phyloP scores from a whole-genome alignment of 2,888 invertebrate genomes.

The Dicroscelio sp. region DNA sequence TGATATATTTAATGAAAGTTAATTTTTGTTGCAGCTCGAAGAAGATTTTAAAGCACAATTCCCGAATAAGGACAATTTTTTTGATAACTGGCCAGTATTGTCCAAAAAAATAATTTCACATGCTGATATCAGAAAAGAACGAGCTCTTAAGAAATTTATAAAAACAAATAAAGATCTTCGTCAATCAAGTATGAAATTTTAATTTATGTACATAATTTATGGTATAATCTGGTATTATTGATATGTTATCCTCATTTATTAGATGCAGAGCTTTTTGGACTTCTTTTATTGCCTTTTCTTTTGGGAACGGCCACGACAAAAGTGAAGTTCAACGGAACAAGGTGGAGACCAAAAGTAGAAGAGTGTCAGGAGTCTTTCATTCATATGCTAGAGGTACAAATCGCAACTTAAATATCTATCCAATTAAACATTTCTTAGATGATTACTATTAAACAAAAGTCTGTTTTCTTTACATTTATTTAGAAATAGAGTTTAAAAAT shows the following conservation, averaged over 20 bases:
- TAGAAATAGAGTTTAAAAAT: too few species aligned
- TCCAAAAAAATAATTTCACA: not conserved
- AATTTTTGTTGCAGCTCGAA: not conserved
- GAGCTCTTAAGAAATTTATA: conserved; percentile 11
- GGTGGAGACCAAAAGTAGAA: conserved; percentile 49
- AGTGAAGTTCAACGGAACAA: not conserved
- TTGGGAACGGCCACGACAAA: conserved; percentile 37
- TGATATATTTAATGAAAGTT: too few species aligned
- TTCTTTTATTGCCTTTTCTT: conserved; percentile 26
- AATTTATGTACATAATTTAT: not conserved
- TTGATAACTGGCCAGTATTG: not conserved
- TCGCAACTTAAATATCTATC: not conserved
- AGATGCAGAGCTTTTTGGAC: not conserved
- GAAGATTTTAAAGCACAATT: conserved; percentile 19
- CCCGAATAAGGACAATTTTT: not conserved
- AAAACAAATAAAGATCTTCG: not conserved
- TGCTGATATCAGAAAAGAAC: conserved; percentile 18
- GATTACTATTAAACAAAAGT: not conserved
- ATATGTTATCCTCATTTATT: not conserved
- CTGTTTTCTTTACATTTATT: not conserved
- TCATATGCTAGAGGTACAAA: conserved; percentile 11
- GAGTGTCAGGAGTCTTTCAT: conserved; percentile 29
- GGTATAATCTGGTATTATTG: not conserved
- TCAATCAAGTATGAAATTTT: not conserved
- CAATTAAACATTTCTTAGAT: too few species aligned